A percentile compares a stretch with the other conserved stretches of the same genome.
Conservation (phyloP, 2,113 vertebrate species). For the Microcebus murinus region DNA sequence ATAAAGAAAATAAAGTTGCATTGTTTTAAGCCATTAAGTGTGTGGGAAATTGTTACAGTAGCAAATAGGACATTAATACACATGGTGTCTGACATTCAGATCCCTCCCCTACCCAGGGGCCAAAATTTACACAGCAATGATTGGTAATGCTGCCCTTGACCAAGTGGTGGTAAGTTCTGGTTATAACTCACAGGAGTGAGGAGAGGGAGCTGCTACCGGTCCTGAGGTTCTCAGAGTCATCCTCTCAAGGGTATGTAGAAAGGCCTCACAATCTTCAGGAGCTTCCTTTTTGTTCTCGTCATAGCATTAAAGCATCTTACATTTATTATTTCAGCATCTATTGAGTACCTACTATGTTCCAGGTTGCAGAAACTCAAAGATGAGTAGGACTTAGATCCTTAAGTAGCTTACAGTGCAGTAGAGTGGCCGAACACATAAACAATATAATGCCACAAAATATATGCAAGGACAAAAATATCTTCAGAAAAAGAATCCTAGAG, state of each 20-base stretch:
- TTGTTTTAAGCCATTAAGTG: conserved; percentile 17
- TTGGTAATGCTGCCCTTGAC: background rate
- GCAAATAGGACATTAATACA: background rate
- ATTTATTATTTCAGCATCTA: background rate
- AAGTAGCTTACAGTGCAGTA: background rate
- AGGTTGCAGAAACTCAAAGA: conserved; percentile 44
- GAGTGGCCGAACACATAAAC: background rate
- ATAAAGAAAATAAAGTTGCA: background rate
- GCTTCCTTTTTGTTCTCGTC: background rate
- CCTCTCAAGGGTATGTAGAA: background rate
- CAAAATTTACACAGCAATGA: background rate
- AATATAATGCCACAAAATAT: background rate
- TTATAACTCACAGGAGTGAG: background rate
- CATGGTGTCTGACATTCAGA: background rate
- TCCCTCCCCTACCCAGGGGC: background rate
- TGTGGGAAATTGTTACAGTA: background rate
- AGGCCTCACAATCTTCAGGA: background rate
- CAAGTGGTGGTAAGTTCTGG: background rate
- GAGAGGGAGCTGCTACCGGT: background rate
- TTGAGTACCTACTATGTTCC: background rate
- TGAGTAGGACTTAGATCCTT: background rate
- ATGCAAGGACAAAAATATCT: background rate
- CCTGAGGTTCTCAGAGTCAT: background rate
- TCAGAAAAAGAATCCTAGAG: background rate
- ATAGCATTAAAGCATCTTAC: conserved; percentile 1